Conservation (phyloP, 2,797 vertebrate genomes). For the Gymnoscopelus braueri region DNA sequence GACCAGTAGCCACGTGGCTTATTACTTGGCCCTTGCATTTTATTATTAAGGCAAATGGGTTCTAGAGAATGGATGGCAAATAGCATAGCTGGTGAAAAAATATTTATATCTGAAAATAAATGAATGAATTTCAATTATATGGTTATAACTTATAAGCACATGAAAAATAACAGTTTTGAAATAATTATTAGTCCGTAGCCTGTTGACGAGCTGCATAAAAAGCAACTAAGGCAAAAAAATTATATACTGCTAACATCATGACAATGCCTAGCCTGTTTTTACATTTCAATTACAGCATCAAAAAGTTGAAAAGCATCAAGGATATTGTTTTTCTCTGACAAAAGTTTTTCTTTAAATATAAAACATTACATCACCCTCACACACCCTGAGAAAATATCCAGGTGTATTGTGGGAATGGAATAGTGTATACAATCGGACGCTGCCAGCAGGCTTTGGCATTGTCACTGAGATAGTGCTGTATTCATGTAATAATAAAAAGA, state of each 20-base stretch:
- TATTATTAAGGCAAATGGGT: constrained; percentile 87
- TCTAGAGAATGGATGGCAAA: neutral
- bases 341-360: neutral
- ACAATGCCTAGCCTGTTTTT: too few relatives aligned
- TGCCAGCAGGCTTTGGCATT: neutral
- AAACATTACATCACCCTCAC: neutral
- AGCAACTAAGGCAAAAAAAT: too few relatives aligned
- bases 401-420: neutral
- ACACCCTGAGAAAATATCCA: constrained; percentile 10
- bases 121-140: neutral
- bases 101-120: too few relatives aligned
- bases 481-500: too few relatives aligned
- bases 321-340: neutral
- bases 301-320: neutral
- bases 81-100: neutral
- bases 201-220: too few relatives aligned
- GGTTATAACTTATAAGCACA: too few relatives aligned
- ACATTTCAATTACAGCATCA: too few relatives aligned
- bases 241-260: too few relatives aligned
- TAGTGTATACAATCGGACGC: neutral
- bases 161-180: too few relatives aligned
- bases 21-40: constrained; percentile 81
- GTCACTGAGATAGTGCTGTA: neutral
- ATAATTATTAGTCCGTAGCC: too few relatives aligned
- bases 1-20: constrained; percentile 26